Evolutionary conservation across 2,797 vertebrate species (phyloP), one percentile per base, ranked within the genome.

Genomic region (Poeciliopsis gracilis): DNA sequence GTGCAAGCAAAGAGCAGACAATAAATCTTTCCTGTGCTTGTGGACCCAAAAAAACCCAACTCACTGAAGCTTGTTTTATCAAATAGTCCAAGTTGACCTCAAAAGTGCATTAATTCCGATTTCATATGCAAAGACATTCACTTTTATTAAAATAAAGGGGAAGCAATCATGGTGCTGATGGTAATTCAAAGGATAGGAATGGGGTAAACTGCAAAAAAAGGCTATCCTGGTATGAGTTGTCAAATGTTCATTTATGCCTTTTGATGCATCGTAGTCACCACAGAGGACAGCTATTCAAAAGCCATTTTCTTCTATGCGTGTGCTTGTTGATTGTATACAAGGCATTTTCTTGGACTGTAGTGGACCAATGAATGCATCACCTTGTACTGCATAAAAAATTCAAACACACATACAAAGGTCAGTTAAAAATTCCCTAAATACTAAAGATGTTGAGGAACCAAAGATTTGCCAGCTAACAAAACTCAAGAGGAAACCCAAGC

Each of bases 11-110:
- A 77, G 91, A 86, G 88, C 88, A 87, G 84, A 92, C 90, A 89
- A 92, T 94, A 92, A 93, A 93, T 94, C 93, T 92, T 87, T 84
- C 82, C 80, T 86, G 83, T 84, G 91, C 87, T 88, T 84, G 88
- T 78, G 88, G 86, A 90, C 85, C 86, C 28, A 23, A 77, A 83
- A 82, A 46, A 75, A 80, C 81, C 78, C 85, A 84, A 82, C 87
- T 88, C 87, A 91, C 82, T 49, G 73, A 81, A 85, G 86, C 79
- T 92, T 93, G 92, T 90, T 91, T 93, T 93, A 92, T 93, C 77
- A 93, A 93, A 91, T 91, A 71, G 92, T 88, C 87, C 13, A 49
- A 84, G 85, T 87, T 93, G 93, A 92, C 92, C 92, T 92, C 87
- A 90, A 76, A 23, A 45, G 78, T 88, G 81, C 88, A 91, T 90